Evolutionary conservation across 1,140 invertebrate species (phyloP), one percentile per base, ranked within the genome.

Genomic region (Eupeodes corollae): DNA sequence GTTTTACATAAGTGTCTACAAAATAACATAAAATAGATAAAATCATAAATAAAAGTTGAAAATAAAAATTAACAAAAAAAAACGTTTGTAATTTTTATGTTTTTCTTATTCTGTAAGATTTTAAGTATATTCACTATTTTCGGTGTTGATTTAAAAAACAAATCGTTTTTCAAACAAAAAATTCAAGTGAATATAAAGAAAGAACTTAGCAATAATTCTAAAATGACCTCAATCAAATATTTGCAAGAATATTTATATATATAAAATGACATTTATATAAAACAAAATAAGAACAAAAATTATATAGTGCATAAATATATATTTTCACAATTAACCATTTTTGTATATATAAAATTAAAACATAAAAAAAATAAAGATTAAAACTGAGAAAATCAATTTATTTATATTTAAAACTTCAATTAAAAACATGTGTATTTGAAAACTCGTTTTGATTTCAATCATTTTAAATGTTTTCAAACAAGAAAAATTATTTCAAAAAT

Each of bases 201-300:
- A 53, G 58, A 55, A 63, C 52, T 61, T 66, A 66, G 63, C 63
- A 66, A 66, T 66, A 66, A 66, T 66, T 66, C 63, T 66, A 54
- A 63, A 66, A 63, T 66, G 63, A 66, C 63, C 63, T 66, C 63
- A 66, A 66, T 64, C 59, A 65, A 59, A 65, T 61, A 62, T 63
- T 63, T 57, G 56, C 62, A 64, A 59, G 41, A 42, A 40, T 50
- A 46, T 61, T 62, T 59, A 57, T 60, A 47, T 32, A 61, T 61
- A 64, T 59, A 45, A 52, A 47, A 52, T 31, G 52, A 58, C 50
- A 43, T 51, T 46, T 42, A 40, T 41, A 41, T 18, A 19, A 18
- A 12, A 39, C 33, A 12, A 15, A 44, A 43, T 40, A 30, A 35
- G 13, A 49, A 52, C 30, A 38, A 31, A 46, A 26, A 52, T 40